Evolutionary conservation across 1,140 invertebrate species (phyloP), one percentile per base, ranked within the genome.

Genomic region (Drosophila bifasciata): DNA sequence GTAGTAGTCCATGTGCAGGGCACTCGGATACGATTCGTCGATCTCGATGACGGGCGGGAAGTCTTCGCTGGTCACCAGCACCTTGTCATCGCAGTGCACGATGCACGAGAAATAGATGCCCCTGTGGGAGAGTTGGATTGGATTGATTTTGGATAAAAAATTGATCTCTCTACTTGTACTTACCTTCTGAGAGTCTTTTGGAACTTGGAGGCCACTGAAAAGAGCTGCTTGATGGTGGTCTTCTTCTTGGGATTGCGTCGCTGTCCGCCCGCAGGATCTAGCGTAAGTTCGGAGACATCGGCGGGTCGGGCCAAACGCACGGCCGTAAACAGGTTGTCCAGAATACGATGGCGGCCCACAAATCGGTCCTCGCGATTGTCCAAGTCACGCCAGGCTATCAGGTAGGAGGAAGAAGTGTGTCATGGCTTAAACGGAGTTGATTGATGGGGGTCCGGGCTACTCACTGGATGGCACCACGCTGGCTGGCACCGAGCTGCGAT

Each of bases 41-140:
- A 99, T 96, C 93, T 99, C 97, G 73, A 99, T 96, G 28, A 98
- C 97, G 3, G 98, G 98, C 41, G 99, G 93, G 91, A 97, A 97
- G 75, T 99, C 98, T 92, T 99, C 98, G 86, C 97, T 97, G 3
- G 98, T 99, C 8, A 99, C 96, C 55, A 99, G 92, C 25, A 99
- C 95, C 91, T 97, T 97, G 91, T 99, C 97, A 83, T 99, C 98
- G 91, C 97, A 96, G 92, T 98, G 98, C 1, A 99, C 92, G 17
- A 99, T 93, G 90, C 97, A 97, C 0, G 97, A 96, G 25, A 99
- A 93, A 90, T 97, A 99, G 0, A 98, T 96, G 13, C 98, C 98
- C 52, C 81, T 98, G 46, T 67, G 17, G 7, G 25, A 15, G 16
- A 13, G 0, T 6, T 2, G 5, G 0, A 48, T 44, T 3, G 5